A percentile compares a stretch with the other conserved stretches of the same genome.
Evolutionary conservation across 2,888 invertebrate species (phyloP).

Genomic region (Papilio protenor): DNA sequence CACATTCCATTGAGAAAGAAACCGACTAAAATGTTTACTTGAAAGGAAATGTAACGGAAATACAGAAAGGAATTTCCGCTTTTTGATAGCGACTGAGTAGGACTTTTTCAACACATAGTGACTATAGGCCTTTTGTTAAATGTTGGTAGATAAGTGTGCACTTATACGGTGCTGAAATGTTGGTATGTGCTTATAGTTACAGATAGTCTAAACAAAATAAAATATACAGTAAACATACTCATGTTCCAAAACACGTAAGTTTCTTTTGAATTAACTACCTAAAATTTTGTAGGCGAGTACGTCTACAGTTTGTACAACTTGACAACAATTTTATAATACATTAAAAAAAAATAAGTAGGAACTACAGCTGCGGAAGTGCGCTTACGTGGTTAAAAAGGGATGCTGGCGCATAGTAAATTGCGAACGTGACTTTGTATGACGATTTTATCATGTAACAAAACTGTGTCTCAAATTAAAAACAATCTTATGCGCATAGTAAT

Average conservation of each 20-base stretch:
- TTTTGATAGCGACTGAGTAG: slow-evolving; percentile 1
- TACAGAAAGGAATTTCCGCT: slow-evolving; percentile 11
- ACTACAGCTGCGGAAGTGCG: neutral
- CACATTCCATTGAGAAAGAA: slow-evolving; percentile 30
- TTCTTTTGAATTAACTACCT: neutral
- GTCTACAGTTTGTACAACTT: neutral
- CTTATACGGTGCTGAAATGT: neutral
- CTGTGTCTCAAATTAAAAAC: neutral
- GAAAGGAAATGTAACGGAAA: slow-evolving; percentile 14
- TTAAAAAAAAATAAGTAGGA: neutral
- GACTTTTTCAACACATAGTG: neutral
- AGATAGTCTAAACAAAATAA: neutral
- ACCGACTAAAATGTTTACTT: slow-evolving; percentile 11
- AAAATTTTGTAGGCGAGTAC: neutral
- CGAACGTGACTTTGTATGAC: neutral
- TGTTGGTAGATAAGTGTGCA: neutral
- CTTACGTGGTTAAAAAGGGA: neutral
- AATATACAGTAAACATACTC: neutral
- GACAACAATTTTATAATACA: neutral
- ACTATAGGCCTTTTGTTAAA: neutral
- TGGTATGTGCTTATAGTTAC: neutral
- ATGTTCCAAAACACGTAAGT: neutral
- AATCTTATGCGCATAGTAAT: neutral
- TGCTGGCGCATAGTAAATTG: slow-evolving; percentile 5
- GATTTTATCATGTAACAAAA: neutral